Percentiles rank a stretch among this genome's conserved stretches.
Evolutionary conservation across 2,113 vertebrate genomes (phyloP).

Genomic region (Ammodytes dubius): DNA sequence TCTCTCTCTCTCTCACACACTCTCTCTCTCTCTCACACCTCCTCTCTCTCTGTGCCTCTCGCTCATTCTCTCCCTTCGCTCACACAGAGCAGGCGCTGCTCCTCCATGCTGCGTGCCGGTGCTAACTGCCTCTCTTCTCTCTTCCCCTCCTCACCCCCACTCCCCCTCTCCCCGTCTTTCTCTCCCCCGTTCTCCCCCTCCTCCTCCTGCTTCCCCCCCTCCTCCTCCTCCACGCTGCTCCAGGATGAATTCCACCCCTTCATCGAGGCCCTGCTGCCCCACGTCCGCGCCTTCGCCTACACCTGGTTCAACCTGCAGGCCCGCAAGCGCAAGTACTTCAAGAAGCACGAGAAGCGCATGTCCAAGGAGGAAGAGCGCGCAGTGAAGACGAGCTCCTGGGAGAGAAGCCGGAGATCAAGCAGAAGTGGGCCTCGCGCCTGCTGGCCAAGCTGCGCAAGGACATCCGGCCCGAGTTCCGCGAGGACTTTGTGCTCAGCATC

Average conservation of each 20-base stretch:
- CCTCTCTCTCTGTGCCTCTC: slow-evolving; percentile 64
- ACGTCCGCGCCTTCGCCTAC: slow-evolving; percentile 97
- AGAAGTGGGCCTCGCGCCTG: slow-evolving; percentile 98
- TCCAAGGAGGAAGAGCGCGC: slow-evolving; percentile 97
- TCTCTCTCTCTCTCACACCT: slow-evolving; percentile 44
- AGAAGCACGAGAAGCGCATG: slow-evolving; percentile 98
- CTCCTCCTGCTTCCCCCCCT: slow-evolving; percentile 70
- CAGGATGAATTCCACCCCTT: slow-evolving; percentile 99
- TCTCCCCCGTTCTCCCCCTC: slow-evolving; percentile 76
- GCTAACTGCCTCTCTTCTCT: slow-evolving; percentile 85
- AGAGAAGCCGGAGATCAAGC: slow-evolving; percentile 98
- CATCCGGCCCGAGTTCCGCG: slow-evolving; percentile 97
- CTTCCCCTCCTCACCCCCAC: slow-evolving; percentile 78
- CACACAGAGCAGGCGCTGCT: slow-evolving; percentile 79
- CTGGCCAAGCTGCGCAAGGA: slow-evolving; percentile 98
- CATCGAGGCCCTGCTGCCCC: slow-evolving; percentile 98
- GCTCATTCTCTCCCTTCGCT: slow-evolving; percentile 78
- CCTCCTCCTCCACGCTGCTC: slow-evolving; percentile 72
- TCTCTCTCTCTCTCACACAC: slow-evolving; percentile 43
- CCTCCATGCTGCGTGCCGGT: slow-evolving; percentile 83
- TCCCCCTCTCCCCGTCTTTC: slow-evolving; percentile 79
- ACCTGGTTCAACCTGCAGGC: slow-evolving; percentile 99
- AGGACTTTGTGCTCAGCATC: slow-evolving; percentile 98
- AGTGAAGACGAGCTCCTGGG: slow-evolving; percentile 96
- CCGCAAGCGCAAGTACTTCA: slow-evolving; percentile 99